Conservation (phyloP, 2,797 vertebrate species). For the Enteromius viviparus region DNA sequence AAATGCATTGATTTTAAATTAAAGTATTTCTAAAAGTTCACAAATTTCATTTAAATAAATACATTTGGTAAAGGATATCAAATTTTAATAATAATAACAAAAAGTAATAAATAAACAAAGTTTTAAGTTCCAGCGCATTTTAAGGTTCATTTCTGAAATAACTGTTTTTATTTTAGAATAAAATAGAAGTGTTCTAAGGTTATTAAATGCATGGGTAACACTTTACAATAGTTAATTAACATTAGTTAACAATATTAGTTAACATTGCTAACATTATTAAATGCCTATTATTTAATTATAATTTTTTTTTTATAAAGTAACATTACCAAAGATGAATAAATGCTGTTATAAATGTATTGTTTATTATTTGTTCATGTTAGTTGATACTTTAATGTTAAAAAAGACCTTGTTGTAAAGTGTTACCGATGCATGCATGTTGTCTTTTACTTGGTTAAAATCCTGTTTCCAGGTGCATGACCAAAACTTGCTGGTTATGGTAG, state of each 20-base stretch:
- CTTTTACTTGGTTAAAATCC: neutral
- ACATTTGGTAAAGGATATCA: neutral
- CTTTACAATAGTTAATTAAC: too few relatives aligned
- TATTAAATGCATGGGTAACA: neutral
- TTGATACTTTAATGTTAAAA: too few relatives aligned
- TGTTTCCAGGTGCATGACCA: neutral
- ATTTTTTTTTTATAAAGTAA: too few relatives aligned
- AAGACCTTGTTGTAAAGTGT: too few relatives aligned
- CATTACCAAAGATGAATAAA: too few relatives aligned
- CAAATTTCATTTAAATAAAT: neutral
- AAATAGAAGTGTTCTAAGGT: neutral
- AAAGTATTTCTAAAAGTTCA: neutral
- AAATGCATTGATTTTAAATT: neutral
- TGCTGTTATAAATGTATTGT: too few relatives aligned
- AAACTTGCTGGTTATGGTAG: neutral
- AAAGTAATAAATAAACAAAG: neutral
- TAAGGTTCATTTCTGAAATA: neutral
- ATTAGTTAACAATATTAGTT: too few relatives aligned
- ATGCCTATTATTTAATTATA: too few relatives aligned
- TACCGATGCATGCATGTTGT: neutral
- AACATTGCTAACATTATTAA: too few relatives aligned
- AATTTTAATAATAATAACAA: too few relatives aligned
- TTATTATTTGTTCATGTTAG: too few relatives aligned
- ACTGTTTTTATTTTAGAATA: neutral
- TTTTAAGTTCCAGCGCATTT: conserved; percentile 6